Base-by-base conservation (phyloP, 2,888 invertebrate genomes). In the Polymixis lichenea region DNA sequence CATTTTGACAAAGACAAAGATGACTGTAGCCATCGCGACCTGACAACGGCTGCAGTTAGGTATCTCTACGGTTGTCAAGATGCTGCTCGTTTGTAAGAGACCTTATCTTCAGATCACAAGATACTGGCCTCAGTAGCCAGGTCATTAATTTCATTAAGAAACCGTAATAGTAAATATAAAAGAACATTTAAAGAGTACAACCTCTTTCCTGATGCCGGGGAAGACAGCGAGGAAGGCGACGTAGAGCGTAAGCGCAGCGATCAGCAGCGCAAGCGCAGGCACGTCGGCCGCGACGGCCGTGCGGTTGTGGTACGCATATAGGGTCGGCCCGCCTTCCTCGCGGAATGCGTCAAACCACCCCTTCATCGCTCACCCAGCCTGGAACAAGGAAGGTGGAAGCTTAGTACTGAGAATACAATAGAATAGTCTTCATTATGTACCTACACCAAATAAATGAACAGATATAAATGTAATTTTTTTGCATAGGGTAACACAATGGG, bases 311-410 rank as follows among this genome's bases (percentile, higher is more conserved):
- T 98, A 98, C 92, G 98, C 98, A 97, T 99, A 99, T 87, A 99
- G 98, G 90, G 99, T 99, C 88, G 99, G 99, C 89, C 99, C 99
- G 93, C 99, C 99, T 97, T 99, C 98, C 97, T 98, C 98, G 94
- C 99, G 98, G 97, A 99, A 99, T 87, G 99, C 99, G 96, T 99
- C 99, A 97, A 99, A 99, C 99, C 99, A 99, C 96, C 99, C 99
- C 97, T 97, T 98, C 98, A 98, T 98, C 95, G 96, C 97, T 95
- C 95, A 91, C 94, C 95, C 94, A 94, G 94, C 96, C 96, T 96
- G 94, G 0, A 94, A 92, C 73, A 90, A 85, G 9, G 2, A 5
- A 72, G n/a, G 19, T 25, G 0, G 1, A 55, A 22, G 7, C 9
- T 72, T 46, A 72, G 19, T 46, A 55, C 32, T 56, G 32, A 32